phyloP scores from a whole-genome alignment of 2,113 vertebrate genomes.

The Thymallus thymallus region DNA sequence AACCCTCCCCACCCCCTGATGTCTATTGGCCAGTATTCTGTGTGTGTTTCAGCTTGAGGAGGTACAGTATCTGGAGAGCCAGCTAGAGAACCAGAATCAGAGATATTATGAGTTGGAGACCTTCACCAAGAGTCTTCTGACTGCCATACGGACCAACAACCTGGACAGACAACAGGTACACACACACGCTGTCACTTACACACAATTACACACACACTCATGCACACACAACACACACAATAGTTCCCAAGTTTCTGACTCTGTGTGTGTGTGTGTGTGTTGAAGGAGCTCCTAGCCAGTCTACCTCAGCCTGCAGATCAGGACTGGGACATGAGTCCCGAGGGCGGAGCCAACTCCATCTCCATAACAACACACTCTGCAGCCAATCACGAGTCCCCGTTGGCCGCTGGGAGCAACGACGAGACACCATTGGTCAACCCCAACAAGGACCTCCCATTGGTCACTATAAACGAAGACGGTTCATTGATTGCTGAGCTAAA shows the following conservation, averaged over 20 bases:
- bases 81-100: constrained; percentile 92
- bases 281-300: constrained; percentile 79
- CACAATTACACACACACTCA: background rate
- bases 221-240: too few relatives aligned
- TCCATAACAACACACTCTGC: constrained; percentile 54
- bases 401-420: background rate
- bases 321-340: constrained; percentile 81
- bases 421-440: constrained; percentile 16
- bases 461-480: constrained; percentile 41
- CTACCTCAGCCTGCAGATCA: constrained; percentile 92
- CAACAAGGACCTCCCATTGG: constrained; percentile 37
- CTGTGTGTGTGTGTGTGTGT: too few relatives aligned
- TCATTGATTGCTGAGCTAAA: constrained; percentile 51
- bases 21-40: too few relatives aligned
- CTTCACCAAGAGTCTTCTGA: constrained; percentile 89
- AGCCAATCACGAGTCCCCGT: constrained; percentile 49
- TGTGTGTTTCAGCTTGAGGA: constrained; percentile 85
- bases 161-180: constrained; percentile 90
- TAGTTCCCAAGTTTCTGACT: too few relatives aligned
- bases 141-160: constrained; percentile 86
- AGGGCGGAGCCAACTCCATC: constrained; percentile 69
- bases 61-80: constrained; percentile 90
- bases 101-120: constrained; percentile 87
- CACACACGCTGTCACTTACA: background rate
- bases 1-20: too few relatives aligned